Conservation (phyloP, 2,797 vertebrate genomes). For the Selene dorsalis region DNA sequence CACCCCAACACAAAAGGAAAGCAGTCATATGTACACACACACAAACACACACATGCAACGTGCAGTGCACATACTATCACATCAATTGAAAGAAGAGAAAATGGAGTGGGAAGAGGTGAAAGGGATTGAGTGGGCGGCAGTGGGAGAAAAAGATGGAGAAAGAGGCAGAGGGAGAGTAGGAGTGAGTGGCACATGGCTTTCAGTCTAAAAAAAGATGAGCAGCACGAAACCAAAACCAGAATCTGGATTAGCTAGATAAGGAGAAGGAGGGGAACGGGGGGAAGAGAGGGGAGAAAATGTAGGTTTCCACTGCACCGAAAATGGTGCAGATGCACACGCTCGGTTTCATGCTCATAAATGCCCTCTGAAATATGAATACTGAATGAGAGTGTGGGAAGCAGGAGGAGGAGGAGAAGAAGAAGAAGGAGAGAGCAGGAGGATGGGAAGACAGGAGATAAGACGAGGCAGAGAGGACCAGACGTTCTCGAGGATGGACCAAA, state of each 20-base stretch:
- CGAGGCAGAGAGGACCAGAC: slow-evolving; percentile 37
- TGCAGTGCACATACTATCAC: slow-evolving; percentile 70
- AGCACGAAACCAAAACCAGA: slow-evolving; percentile 85
- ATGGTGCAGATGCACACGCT: slow-evolving; percentile 74
- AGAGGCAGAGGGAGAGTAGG: slow-evolving; percentile 87
- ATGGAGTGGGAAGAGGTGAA: slow-evolving; percentile 82
- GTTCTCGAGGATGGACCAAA: slow-evolving; percentile 60
- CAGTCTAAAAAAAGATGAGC: slow-evolving; percentile 85
- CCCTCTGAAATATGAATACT: slow-evolving; percentile 81
- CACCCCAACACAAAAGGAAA: slow-evolving; percentile 41
- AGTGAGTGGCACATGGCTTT: slow-evolving; percentile 89
- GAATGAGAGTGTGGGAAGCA: slow-evolving; percentile 80
- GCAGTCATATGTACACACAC: slow-evolving; percentile 52
- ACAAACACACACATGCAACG: slow-evolving; percentile 54
- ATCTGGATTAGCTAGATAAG: slow-evolving; percentile 92
- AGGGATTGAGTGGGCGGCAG: slow-evolving; percentile 83
- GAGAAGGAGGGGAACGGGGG: slow-evolving; percentile 85
- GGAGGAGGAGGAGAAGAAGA: slow-evolving; percentile 63
- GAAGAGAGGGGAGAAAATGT: slow-evolving; percentile 70
- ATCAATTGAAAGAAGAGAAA: slow-evolving; percentile 73
- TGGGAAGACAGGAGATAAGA: slow-evolving; percentile 59
- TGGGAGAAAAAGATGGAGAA: slow-evolving; percentile 85
- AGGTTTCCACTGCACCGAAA: slow-evolving; percentile 75
- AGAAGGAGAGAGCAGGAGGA: slow-evolving; percentile 59
- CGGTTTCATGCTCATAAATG: slow-evolving; percentile 71